Evolutionary conservation across 2,797 vertebrate genomes (phyloP), one percentile per base, ranked within the genome.

Genomic region (Cynopterus sphinx): DNA sequence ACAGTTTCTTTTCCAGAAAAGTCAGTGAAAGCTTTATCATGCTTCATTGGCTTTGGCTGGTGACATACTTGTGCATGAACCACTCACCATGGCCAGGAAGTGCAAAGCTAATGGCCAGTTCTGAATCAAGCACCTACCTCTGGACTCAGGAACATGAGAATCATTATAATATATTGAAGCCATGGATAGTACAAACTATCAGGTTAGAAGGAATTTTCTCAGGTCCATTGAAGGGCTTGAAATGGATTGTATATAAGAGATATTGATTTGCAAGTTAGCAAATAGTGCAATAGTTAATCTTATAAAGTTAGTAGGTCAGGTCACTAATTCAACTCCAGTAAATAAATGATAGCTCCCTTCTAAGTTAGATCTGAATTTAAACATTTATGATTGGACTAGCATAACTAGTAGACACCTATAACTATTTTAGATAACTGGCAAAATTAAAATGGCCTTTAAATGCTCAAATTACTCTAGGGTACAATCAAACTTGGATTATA

Each of bases 1-100:
- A 57, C 2, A 73, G 26, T 65, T 93, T 82, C 22, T 88, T 70
- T 89, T 86, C 33, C n/a, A 90, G 33, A 92, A 90, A 70, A 92
- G 9, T 74, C 22, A 67, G 33, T 43, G 55, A 95, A 90, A 74
- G 2, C 6, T 24, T 75, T 22, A 28, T 33, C 16, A 8, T 82
- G 41, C 33, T 83, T 83, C 74, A 36, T 33, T 51, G 26, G 3
- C 36, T 96, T 74, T 70, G 11, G 49, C 5, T 85, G 61, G 19
- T 74, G 39, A 70, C 31, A 53, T 21, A 28, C 3, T 0, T 19
- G 70, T 81, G 63, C 95, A 4, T 88, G 41, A 92, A 71, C 26
- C 67, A 49, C 15, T 78, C 68, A 61, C 21, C 78, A 9, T 79
- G 16, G 9, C 26, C 74, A 94, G 6, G 26, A 61, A 97, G 31